These are phyloP conservation scores for Strix uralensis DNA, from an alignment of 2,113 vertebrate species.

Conservation along the genomic window DNA sequence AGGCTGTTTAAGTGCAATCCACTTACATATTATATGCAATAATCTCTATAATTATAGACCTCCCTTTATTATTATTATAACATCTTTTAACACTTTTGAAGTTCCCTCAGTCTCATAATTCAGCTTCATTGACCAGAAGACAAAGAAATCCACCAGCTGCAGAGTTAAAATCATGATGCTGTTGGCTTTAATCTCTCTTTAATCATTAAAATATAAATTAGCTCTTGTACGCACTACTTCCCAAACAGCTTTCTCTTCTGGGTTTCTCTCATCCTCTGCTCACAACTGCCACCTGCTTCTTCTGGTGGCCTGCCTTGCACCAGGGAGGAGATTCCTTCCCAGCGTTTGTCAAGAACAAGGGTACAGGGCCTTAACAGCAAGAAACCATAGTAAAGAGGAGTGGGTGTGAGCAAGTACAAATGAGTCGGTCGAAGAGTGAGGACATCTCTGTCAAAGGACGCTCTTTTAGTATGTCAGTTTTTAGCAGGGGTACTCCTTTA, in stretches of 20 bases:
- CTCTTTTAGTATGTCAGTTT: neutral
- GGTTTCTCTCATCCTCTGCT: slow-evolving; percentile 30
- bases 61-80: slow-evolving; percentile 50
- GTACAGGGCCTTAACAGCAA: neutral
- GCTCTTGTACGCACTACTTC: slow-evolving; percentile 50
- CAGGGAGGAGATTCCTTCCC: neutral
- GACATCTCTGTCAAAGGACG: neutral
- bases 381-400: neutral
- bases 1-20: slow-evolving; percentile 68
- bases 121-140: slow-evolving; percentile 64
- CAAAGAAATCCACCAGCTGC: slow-evolving; percentile 63
- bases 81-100: slow-evolving; percentile 70
- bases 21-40: slow-evolving; percentile 58
- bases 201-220: slow-evolving; percentile 74
- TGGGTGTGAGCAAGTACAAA: neutral
- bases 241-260: slow-evolving; percentile 61
- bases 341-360: neutral
- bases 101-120: slow-evolving; percentile 66
- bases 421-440: neutral
- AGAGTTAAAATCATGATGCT: slow-evolving; percentile 63
- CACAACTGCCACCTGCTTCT: slow-evolving; percentile 66
- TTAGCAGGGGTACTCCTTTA: neutral
- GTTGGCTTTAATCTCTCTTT: slow-evolving; percentile 70
- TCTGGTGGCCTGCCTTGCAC: neutral
- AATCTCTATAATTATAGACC: slow-evolving; percentile 62